Evolutionary conservation across 2,113 vertebrate genomes (phyloP).

Genomic region (Arvicanthis niloticus): DNA sequence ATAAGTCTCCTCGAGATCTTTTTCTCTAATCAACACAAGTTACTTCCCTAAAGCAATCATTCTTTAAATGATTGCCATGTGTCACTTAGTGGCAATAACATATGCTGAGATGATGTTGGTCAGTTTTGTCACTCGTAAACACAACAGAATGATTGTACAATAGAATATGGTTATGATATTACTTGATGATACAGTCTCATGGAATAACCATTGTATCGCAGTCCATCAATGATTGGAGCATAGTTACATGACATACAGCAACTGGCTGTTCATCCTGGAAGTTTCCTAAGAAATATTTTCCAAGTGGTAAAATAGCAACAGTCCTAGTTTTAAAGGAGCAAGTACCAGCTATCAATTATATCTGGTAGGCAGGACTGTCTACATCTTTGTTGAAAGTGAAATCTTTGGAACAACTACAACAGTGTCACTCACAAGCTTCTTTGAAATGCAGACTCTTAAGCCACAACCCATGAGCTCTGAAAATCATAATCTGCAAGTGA

Average conservation of each 20-base stretch:
- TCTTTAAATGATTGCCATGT: not conserved
- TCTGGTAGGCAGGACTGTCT: not conserved
- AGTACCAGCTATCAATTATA: conserved; percentile 5
- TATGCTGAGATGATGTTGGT: not conserved
- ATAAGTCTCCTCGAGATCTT: conserved; percentile 13
- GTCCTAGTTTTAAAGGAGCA: not conserved
- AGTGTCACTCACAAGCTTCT: not conserved
- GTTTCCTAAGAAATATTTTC: not conserved
- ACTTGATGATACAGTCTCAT: not conserved
- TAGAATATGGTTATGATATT: not conserved
- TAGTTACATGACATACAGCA: not conserved
- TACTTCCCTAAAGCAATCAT: conserved; percentile 20
- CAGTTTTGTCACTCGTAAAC: not conserved
- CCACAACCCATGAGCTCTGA: not conserved
- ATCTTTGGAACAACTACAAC: not conserved
- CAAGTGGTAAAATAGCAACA: not conserved
- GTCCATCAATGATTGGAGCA: not conserved
- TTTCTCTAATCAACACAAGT: conserved; percentile 5
- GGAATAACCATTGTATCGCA: not conserved
- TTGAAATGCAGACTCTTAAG: not conserved
- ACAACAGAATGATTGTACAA: not conserved
- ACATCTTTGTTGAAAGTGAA: not conserved
- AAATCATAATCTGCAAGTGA: not conserved
- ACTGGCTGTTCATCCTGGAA: not conserved
- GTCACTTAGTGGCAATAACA: not conserved